Evolutionary conservation across 2,113 vertebrate genomes (phyloP).

Genomic region (Engraulis encrasicolus): DNA sequence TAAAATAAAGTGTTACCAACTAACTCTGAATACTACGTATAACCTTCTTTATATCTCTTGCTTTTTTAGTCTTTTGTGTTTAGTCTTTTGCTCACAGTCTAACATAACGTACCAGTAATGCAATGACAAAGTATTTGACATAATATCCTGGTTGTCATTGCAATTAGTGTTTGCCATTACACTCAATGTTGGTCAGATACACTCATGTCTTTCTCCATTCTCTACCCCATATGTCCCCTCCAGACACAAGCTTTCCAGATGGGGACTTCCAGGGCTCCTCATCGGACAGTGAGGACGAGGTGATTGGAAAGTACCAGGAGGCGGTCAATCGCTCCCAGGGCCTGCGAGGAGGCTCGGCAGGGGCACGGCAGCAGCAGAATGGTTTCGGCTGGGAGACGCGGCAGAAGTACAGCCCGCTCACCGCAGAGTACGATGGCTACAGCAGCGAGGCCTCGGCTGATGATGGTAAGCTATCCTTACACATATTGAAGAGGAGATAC

Average conservation of each 20-base stretch:
- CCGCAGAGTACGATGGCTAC: conserved; percentile 90
- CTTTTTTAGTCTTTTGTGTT: no score
- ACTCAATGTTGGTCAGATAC: not conserved
- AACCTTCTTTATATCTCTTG: no score
- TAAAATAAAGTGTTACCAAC: no score
- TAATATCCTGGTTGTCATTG: not conserved
- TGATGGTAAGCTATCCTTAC: conserved; percentile 80
- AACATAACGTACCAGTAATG: no score
- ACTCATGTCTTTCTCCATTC: not conserved
- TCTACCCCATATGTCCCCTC: conserved; percentile 8
- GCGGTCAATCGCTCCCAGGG: conserved; percentile 86
- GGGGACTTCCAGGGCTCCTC: conserved; percentile 87
- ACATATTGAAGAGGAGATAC: no score
- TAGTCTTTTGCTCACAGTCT: no score
- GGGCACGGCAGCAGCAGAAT: conserved; percentile 74
- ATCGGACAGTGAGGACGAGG: conserved; percentile 96
- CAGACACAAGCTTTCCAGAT: conserved; percentile 85
- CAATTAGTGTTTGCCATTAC: not conserved
- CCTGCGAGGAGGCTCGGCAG: conserved; percentile 70
- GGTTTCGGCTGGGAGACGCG: conserved; percentile 89
- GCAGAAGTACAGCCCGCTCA: conserved; percentile 91
- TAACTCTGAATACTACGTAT: no score
- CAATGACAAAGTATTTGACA: no score
- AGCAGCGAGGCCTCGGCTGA: conserved; percentile 94
- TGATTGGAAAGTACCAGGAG: conserved; percentile 94